A percentile compares a stretch with the other conserved stretches of the same genome.
phyloP scores from a whole-genome alignment of 2,888 invertebrate species.

The Trichopoda pennipes region DNA sequence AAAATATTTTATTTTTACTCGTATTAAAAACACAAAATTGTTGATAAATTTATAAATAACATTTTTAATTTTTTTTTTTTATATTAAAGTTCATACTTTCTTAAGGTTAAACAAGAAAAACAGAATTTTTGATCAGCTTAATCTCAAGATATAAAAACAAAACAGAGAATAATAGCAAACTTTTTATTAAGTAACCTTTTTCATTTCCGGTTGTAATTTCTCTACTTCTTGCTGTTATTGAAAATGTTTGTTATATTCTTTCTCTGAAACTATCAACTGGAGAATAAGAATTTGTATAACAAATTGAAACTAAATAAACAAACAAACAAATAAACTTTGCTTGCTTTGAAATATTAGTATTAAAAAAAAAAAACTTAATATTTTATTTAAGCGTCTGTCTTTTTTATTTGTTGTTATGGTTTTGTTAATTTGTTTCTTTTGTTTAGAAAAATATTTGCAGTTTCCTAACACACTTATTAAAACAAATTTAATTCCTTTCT shows the following conservation, averaged over 20 bases:
- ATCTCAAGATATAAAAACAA: not conserved
- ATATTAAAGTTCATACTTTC: too few relatives aligned
- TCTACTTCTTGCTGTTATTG: not conserved
- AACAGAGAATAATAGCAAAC: conserved; percentile 8
- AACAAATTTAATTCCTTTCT: not conserved
- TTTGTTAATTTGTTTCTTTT: conserved; percentile 6
- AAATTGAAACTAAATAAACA: conserved; percentile 41
- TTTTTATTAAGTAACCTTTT: conserved; percentile 49
- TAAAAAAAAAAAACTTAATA: not conserved
- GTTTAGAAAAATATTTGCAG: not conserved
- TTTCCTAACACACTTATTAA: not conserved
- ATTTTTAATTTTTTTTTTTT: too few relatives aligned
- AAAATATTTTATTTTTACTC: too few relatives aligned
- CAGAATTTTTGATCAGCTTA: not conserved
- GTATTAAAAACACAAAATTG: too few relatives aligned
- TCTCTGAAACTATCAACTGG: conserved; percentile 19
- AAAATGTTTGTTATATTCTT: conserved; percentile 8
- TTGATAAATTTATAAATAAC: too few relatives aligned
- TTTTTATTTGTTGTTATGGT: not conserved
- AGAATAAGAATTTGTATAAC: conserved; percentile 8
- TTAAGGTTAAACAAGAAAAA: too few relatives aligned
- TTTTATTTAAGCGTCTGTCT: not conserved
- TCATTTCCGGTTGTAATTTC: conserved; percentile 56
- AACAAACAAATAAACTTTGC: conserved; percentile 21
- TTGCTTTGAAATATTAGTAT: not conserved